Evolutionary conservation across 2,113 vertebrate species (phyloP).

Genomic region (Callorhinus ursinus): DNA sequence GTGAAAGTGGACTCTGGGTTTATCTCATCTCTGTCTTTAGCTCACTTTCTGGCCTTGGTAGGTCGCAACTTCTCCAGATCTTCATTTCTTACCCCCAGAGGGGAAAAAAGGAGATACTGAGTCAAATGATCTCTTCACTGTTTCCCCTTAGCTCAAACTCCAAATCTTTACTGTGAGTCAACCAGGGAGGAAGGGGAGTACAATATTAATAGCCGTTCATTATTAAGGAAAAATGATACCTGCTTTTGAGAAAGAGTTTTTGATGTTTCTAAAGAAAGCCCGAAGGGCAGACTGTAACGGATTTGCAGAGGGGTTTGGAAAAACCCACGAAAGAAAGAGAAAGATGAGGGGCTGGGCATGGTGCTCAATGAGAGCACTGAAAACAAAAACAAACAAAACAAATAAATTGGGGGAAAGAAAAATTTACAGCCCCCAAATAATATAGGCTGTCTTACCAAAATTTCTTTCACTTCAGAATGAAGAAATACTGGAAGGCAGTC

Average conservation of each 20-base stretch:
- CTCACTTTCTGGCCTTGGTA: neutral
- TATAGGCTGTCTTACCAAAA: slow-evolving; percentile 13
- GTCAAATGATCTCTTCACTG: neutral
- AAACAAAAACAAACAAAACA: neutral
- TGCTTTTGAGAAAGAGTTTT: neutral
- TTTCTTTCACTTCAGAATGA: slow-evolving; percentile 89
- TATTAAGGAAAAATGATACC: neutral
- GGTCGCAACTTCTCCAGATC: neutral
- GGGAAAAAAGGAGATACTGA: neutral
- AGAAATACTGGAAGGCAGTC: slow-evolving; percentile 93
- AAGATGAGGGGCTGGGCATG: neutral
- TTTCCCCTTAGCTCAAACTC: neutral
- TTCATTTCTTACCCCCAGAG: neutral
- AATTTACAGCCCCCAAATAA: neutral
- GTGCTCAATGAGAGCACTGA: neutral
- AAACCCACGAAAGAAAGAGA: neutral
- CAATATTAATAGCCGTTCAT: neutral
- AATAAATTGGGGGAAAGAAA: neutral
- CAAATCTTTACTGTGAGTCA: neutral
- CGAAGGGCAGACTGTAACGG: neutral
- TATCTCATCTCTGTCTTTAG: neutral
- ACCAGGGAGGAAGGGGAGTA: neutral
- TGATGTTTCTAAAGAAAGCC: neutral
- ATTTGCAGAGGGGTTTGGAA: neutral
- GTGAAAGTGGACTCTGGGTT: neutral